Conservation (phyloP, 2,797 vertebrate genomes). For the Gambusia yucatana region DNA sequence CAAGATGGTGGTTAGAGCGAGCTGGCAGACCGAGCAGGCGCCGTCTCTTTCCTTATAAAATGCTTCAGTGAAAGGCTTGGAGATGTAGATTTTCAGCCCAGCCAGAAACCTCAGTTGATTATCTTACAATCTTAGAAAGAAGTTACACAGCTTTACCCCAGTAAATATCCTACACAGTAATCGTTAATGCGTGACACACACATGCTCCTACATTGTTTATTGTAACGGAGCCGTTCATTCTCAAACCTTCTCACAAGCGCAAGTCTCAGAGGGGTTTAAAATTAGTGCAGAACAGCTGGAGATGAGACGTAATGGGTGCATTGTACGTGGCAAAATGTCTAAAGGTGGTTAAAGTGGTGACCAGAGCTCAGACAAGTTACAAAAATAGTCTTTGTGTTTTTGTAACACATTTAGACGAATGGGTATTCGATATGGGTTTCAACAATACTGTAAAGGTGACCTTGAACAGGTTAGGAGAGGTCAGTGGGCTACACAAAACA, state of each 20-base stretch:
- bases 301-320: background rate
- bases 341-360: background rate
- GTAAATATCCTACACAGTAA: background rate
- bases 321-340: background rate
- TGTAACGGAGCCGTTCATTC: background rate
- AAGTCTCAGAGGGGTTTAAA: background rate
- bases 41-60: slow-evolving; percentile 42
- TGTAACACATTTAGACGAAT: background rate
- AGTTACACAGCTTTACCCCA: background rate
- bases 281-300: background rate
- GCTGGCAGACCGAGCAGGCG: slow-evolving; percentile 31
- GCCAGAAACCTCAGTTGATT: background rate
- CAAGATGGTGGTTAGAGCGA: slow-evolving; percentile 11
- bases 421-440: background rate
- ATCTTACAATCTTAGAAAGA: background rate
- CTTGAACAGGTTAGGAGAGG: too few species aligned
- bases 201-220: background rate
- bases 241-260: background rate
- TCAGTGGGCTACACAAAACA: too few species aligned
- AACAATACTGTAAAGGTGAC: background rate
- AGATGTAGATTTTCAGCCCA: slow-evolving; percentile 19
- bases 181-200: background rate
- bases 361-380: background rate
- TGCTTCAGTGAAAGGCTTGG: slow-evolving; percentile 7
- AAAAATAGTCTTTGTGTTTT: background rate